Evolutionary conservation across 2,797 vertebrate species (phyloP).

Genomic region (Galagoides demidoff): DNA sequence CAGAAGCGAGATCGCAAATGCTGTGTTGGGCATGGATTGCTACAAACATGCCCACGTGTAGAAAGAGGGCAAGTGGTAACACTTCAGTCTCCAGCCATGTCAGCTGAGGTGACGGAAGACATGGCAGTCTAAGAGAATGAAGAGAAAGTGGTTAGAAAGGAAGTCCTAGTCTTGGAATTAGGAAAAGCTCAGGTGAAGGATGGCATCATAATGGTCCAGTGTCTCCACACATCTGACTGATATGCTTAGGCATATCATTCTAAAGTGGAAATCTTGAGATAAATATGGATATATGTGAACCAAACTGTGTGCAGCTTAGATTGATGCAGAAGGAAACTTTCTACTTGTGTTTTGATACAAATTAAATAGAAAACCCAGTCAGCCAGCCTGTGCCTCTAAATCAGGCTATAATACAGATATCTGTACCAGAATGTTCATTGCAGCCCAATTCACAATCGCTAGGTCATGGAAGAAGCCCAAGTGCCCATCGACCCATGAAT

Average conservation of each 20-base stretch:
- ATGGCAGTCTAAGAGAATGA: neutral
- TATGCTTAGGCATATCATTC: neutral
- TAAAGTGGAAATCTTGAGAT: neutral
- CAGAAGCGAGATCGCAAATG: conserved; percentile 31
- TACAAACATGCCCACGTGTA: neutral
- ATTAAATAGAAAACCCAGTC: too few species aligned
- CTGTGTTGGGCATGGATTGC: neutral
- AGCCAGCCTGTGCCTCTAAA: too few species aligned
- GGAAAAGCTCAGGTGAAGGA: neutral
- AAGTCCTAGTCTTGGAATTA: conserved; percentile 11
- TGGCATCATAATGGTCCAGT: neutral
- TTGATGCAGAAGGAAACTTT: neutral
- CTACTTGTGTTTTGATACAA: neutral
- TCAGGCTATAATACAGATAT: too few species aligned
- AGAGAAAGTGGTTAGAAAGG: neutral
- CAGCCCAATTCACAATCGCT: too few species aligned
- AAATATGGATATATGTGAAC: neutral
- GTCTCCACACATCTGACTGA: neutral
- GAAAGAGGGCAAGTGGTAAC: neutral
- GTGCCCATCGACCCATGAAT: too few species aligned
- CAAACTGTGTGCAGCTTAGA: neutral
- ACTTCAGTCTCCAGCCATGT: neutral
- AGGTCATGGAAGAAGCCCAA: too few species aligned
- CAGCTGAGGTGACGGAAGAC: neutral
- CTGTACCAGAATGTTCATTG: too few species aligned